A percentile compares a stretch with the other conserved stretches of the same genome.
Evolutionary conservation across 1,140 invertebrate genomes (phyloP).

Genomic region (Microplitis demolitor): DNA sequence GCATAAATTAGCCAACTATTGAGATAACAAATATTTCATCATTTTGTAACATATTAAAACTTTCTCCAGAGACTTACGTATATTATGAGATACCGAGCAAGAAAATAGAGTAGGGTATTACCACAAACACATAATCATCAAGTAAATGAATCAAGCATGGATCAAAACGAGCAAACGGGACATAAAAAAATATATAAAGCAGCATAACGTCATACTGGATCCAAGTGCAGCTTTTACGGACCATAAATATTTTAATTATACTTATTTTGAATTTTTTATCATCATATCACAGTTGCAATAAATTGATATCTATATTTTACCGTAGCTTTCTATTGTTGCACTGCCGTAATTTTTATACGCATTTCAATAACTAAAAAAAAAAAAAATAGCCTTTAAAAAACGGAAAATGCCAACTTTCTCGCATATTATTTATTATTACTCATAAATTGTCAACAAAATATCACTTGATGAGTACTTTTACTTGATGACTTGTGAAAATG

Average conservation of each 20-base stretch:
- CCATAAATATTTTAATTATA: not conserved
- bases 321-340: conserved; percentile 2
- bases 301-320: not conserved
- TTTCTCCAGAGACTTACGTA: too few relatives aligned
- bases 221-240: not conserved
- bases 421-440: conserved; percentile 28
- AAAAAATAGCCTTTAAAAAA: not conserved
- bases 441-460: conserved; percentile 14
- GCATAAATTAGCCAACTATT: too few relatives aligned
- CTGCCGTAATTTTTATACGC: not conserved
- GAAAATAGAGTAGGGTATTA: too few relatives aligned
- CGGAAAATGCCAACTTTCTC: conserved; percentile 40
- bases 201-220: not conserved
- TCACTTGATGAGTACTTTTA: conserved; percentile 19
- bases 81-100: too few relatives aligned
- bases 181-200: too few relatives aligned
- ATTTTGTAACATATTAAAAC: too few relatives aligned
- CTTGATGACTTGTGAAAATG: not conserved
- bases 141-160: too few relatives aligned
- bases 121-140: too few relatives aligned
- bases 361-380: not conserved
- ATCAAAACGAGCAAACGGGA: too few relatives aligned
- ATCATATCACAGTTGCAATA: not conserved
- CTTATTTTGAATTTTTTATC: not conserved
- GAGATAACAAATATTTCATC: too few relatives aligned